Conservation (phyloP, 2,797 vertebrate species). For the Characodon lateralis region DNA sequence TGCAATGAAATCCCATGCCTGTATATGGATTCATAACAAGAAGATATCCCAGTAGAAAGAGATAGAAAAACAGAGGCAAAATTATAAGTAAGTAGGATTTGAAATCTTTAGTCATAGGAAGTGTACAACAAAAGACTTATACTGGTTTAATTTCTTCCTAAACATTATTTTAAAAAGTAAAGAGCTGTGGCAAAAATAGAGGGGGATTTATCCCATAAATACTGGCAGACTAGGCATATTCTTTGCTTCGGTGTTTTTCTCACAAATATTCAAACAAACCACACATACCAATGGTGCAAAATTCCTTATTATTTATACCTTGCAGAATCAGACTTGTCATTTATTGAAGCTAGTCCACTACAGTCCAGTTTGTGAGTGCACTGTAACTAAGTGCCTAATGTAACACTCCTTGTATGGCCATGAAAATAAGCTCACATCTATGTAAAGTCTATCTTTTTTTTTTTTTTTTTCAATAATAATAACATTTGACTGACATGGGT, state of each 20-base stretch:
- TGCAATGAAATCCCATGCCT: slow-evolving; percentile 40
- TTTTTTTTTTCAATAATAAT: too few species aligned
- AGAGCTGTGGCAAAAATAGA: slow-evolving; percentile 67
- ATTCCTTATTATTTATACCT: too few species aligned
- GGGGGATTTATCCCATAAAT: slow-evolving; percentile 74
- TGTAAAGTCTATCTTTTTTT: slow-evolving; percentile 20
- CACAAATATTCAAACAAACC: slow-evolving; percentile 26
- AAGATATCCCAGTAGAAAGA: background rate
- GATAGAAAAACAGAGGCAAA: background rate
- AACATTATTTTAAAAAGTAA: slow-evolving; percentile 72
- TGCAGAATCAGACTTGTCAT: background rate
- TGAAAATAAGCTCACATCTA: slow-evolving; percentile 39
- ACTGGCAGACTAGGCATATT: slow-evolving; percentile 60
- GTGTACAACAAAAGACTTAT: slow-evolving; percentile 42
- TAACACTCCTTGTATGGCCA: slow-evolving; percentile 19
- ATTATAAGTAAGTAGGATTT: background rate
- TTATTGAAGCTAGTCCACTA: background rate
- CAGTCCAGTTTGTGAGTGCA: slow-evolving; percentile 10
- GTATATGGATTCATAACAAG: slow-evolving; percentile 12
- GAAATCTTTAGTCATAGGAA: slow-evolving; percentile 23
- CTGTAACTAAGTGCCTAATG: slow-evolving; percentile 12
- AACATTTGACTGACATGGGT: too few species aligned
- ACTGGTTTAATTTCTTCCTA: slow-evolving; percentile 54
- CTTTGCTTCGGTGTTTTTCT: slow-evolving; percentile 22
- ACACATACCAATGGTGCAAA: slow-evolving; percentile 7